phyloP scores from a whole-genome alignment of 2,113 vertebrate species.

The Apodemus speciosus region DNA sequence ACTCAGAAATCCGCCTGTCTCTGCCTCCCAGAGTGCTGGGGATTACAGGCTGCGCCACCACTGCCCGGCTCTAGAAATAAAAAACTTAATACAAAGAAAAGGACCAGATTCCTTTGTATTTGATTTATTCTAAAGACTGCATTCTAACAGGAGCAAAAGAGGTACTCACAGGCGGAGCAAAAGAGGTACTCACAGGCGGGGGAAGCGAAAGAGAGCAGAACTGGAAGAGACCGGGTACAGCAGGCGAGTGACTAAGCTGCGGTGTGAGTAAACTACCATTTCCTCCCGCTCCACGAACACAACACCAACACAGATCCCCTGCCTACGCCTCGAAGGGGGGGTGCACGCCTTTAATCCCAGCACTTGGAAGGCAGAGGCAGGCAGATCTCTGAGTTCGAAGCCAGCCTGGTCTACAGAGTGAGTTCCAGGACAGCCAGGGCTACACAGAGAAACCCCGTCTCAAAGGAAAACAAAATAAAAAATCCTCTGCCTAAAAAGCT shows the following conservation, averaged over 20 bases:
- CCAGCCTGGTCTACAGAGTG: no score
- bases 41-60: no score
- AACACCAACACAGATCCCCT: background rate
- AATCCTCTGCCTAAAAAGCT: slow-evolving; percentile 33
- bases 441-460: no score
- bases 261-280: background rate
- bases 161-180: background rate
- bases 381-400: no score
- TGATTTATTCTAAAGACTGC: background rate
- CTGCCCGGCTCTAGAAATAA: no score
- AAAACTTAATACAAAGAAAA: slow-evolving; percentile 15
- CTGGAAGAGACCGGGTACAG: background rate
- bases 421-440: no score
- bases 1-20: no score
- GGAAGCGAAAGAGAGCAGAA: background rate
- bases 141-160: slow-evolving; percentile 26
- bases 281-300: background rate
- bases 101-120: background rate
- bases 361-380: no score
- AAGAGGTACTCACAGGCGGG: slow-evolving; percentile 24
- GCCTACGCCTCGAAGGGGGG: no score
- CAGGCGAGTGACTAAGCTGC: slow-evolving; percentile 20
- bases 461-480: background rate
- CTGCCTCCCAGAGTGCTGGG: no score
- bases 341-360: no score